phyloP scores from a whole-genome alignment of 2,888 invertebrate species.

The Cantharis lateralis region DNA sequence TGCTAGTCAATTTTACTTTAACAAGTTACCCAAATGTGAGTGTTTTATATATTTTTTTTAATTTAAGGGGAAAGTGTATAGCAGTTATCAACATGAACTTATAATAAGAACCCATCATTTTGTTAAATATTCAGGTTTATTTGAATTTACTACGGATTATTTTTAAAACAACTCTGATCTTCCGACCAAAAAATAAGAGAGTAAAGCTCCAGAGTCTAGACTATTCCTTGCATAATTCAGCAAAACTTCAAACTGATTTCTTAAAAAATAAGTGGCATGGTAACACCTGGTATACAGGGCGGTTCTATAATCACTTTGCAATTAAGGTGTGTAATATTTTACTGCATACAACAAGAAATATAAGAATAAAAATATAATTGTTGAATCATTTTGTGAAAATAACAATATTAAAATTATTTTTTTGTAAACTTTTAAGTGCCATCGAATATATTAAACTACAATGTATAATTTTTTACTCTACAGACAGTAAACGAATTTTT shows the following conservation, averaged over 20 bases:
- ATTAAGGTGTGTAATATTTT: neutral
- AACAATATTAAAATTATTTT: constrained; percentile 1
- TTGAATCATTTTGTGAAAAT: constrained; percentile 2
- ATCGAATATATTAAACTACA: constrained; percentile 9
- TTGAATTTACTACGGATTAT: neutral
- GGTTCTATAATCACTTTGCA: neutral
- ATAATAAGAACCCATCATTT: neutral
- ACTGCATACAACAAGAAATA: neutral
- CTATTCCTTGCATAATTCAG: neutral
- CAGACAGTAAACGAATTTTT: constrained; percentile 19
- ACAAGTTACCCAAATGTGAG: constrained; percentile 12
- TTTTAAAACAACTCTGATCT: neutral
- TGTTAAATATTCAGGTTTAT: neutral
- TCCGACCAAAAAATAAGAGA: neutral
- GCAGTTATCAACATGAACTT: neutral
- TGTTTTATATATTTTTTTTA: constrained; percentile 1
- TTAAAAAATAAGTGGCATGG: neutral
- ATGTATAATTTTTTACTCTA: constrained; percentile 5
- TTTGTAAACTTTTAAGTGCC: constrained; percentile 17
- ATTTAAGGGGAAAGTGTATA: neutral
- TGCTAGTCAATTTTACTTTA: constrained; percentile 20
- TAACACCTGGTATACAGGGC: neutral
- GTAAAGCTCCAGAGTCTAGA: neutral
- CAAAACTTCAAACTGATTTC: neutral
- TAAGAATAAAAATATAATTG: neutral